Percentiles rank a stretch among this genome's conserved stretches.
Conservation (phyloP, 2,113 vertebrate species). For the Eudorcas thomsonii region DNA sequence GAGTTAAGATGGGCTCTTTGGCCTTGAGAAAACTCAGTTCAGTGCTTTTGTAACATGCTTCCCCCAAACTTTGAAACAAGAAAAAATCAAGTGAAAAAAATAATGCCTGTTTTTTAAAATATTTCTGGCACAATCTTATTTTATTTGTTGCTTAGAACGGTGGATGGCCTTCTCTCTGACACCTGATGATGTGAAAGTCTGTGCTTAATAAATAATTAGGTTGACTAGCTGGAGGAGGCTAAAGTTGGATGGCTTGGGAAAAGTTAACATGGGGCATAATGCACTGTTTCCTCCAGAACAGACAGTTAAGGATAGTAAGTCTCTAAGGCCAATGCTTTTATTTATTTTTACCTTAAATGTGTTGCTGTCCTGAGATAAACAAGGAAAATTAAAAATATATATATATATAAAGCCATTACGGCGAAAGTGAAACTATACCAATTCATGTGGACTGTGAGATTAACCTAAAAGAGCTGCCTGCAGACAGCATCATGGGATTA, state of each 20-base stretch:
- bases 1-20: neutral
- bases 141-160: neutral
- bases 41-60: neutral
- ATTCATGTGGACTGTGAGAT: neutral
- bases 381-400: neutral
- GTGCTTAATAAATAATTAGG: neutral
- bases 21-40: neutral
- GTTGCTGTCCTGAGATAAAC: neutral
- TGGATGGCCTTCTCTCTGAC: neutral
- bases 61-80: neutral
- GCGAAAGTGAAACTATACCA: neutral
- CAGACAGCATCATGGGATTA: neutral
- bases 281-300: neutral
- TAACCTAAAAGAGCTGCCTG: neutral
- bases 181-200: neutral
- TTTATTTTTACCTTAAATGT: constrained; percentile 20
- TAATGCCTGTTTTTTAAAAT: neutral
- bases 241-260: neutral
- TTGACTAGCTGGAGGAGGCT: neutral
- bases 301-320: neutral
- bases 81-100: constrained; percentile 9
- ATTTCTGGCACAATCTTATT: neutral
- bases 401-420: neutral
- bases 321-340: neutral
- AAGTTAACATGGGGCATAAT: neutral